Conservation (phyloP, 2,113 vertebrate genomes). For the Drymodes brunneopygia region DNA sequence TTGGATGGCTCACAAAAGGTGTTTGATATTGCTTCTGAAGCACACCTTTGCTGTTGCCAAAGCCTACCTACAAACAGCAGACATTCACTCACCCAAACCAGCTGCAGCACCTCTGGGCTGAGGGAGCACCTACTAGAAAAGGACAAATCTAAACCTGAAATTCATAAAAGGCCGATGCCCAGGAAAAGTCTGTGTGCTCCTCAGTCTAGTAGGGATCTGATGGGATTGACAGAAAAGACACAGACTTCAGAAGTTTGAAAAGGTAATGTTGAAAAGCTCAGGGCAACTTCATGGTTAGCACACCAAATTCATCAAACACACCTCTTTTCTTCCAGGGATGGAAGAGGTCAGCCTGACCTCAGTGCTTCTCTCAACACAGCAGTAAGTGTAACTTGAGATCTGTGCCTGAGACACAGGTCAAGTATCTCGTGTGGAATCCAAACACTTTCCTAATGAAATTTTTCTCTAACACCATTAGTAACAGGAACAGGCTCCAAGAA, state of each 20-base stretch:
- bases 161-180: neutral
- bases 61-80: neutral
- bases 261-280: neutral
- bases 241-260: neutral
- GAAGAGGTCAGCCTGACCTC: neutral
- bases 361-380: neutral
- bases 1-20: neutral
- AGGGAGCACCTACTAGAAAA: neutral
- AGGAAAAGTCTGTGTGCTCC: neutral
- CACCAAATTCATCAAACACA: neutral
- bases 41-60: accelerated
- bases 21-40: neutral
- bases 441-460: neutral
- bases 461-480: neutral
- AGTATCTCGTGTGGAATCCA: neutral
- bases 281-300: neutral
- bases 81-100: neutral
- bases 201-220: neutral
- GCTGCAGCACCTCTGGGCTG: neutral
- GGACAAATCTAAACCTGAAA: neutral
- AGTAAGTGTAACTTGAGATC: accelerated
- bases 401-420: neutral
- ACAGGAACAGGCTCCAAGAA: neutral
- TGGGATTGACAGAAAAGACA: neutral
- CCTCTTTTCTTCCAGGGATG: neutral